Evolutionary conservation across 64 coral and sea anemone species (phyloP).

Genomic region (Porites lutea): DNA sequence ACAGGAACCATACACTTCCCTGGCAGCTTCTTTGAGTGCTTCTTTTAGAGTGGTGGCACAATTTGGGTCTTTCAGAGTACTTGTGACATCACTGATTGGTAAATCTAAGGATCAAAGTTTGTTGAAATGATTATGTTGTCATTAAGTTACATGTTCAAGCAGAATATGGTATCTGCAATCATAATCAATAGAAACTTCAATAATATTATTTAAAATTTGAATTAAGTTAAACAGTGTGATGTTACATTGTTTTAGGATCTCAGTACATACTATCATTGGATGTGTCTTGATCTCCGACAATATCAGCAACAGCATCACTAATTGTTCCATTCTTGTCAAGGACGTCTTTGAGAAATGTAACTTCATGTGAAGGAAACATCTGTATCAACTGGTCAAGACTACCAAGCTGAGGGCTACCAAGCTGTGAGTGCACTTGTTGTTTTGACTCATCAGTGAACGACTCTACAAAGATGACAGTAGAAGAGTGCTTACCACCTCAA

Average conservation of each 20-base stretch:
- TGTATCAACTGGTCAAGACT: not conserved
- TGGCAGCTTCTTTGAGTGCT: not conserved
- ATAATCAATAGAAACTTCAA: no score
- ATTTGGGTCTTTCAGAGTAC: not conserved
- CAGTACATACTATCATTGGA: conserved; percentile 11
- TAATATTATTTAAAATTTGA: no score
- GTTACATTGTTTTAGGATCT: no score
- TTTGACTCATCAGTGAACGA: conserved; percentile 1
- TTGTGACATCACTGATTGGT: not conserved
- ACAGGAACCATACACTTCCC: not conserved
- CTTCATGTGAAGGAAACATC: conserved; percentile 29
- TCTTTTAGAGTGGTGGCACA: not conserved
- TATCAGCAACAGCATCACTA: conserved; percentile 42
- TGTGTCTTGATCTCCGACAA: conserved; percentile 38
- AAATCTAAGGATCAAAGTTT: no score
- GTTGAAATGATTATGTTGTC: not conserved
- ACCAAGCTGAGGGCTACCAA: not conserved
- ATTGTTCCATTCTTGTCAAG: conserved; percentile 29
- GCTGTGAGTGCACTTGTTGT: not conserved
- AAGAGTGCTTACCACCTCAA: no score
- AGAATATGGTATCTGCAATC: no score
- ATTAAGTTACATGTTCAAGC: no score
- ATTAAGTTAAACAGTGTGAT: no score
- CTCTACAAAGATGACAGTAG: not conserved
- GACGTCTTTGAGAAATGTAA: conserved; percentile 33